A percentile compares a stretch with the other conserved stretches of the same genome.
These are phyloP conservation scores for Cryptoblepharus egeriae DNA, from an alignment of 2,797 vertebrate species.

Conservation along the genomic window DNA sequence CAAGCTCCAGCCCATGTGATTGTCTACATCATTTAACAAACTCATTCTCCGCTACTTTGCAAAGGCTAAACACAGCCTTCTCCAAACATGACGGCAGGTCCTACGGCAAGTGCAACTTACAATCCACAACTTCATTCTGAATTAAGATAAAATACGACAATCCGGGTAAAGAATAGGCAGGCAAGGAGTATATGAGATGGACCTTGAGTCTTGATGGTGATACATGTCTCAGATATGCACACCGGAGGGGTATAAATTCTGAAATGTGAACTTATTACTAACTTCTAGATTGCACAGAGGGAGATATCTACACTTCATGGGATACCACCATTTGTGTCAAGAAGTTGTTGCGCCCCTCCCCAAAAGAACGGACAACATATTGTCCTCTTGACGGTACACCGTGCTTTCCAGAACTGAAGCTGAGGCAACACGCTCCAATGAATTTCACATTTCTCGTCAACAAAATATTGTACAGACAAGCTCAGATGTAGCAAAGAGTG, in stretches of 20 bases:
- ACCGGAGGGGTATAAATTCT: background rate
- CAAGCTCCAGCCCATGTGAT: background rate
- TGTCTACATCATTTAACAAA: background rate
- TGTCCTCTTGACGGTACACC: background rate
- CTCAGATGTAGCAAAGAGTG: constrained; percentile 60
- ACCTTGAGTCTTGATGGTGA: background rate
- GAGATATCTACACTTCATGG: background rate
- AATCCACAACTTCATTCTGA: background rate
- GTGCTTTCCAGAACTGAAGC: constrained; percentile 26
- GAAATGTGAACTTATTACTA: background rate
- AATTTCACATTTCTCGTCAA: constrained; percentile 53
- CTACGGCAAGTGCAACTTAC: background rate
- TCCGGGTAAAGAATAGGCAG: background rate
- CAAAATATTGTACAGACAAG: constrained; percentile 64
- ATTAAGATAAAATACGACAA: background rate
- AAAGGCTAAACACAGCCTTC: background rate
- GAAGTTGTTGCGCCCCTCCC: background rate
- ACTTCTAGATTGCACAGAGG: background rate
- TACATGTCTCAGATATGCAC: background rate
- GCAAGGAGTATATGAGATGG: background rate
- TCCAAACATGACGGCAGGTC: background rate
- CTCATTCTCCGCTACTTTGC: background rate
- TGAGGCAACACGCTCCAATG: constrained; percentile 36
- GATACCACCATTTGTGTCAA: background rate
- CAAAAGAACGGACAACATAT: background rate